Conservation (phyloP, 2,113 vertebrate genomes). For the Hiodon tergisus region DNA sequence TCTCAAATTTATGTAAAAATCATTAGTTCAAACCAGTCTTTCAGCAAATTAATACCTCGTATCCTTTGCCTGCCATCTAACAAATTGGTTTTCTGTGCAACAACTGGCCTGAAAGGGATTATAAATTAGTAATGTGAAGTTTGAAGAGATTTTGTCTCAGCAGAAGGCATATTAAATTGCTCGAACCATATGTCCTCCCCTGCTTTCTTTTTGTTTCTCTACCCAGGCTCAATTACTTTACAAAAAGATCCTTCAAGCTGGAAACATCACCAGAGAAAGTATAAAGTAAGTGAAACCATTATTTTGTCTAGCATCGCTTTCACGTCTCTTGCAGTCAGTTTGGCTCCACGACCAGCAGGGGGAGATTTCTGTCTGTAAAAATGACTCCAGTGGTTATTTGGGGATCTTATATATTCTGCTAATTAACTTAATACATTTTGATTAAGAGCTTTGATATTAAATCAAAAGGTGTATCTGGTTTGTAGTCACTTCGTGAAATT, state of each 20-base stretch:
- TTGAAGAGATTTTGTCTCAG: slow-evolving; percentile 61
- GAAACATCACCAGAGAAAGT: slow-evolving; percentile 58
- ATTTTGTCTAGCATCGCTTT: neutral
- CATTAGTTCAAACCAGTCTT: slow-evolving; percentile 54
- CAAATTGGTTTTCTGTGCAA: slow-evolving; percentile 66
- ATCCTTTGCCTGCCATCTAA: slow-evolving; percentile 57
- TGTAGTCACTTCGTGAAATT: too few species aligned
- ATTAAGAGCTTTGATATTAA: too few species aligned
- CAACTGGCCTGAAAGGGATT: slow-evolving; percentile 52
- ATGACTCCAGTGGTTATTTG: neutral
- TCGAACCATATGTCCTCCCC: slow-evolving; percentile 46
- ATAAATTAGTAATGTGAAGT: slow-evolving; percentile 63
- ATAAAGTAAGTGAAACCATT: slow-evolving; percentile 61
- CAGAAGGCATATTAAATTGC: slow-evolving; percentile 45
- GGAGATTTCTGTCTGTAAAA: neutral
- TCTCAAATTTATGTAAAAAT: slow-evolving; percentile 46
- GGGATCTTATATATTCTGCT: neutral
- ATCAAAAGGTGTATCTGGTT: too few species aligned
- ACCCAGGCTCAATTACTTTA: slow-evolving; percentile 76
- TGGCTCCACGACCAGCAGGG: neutral
- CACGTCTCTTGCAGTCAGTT: neutral
- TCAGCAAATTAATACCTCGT: slow-evolving; percentile 60
- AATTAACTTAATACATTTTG: neutral
- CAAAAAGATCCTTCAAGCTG: slow-evolving; percentile 58
- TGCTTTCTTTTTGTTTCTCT: slow-evolving; percentile 36